Evolutionary conservation across 2,113 vertebrate species (phyloP).

Genomic region (Manacus vitellinus): DNA sequence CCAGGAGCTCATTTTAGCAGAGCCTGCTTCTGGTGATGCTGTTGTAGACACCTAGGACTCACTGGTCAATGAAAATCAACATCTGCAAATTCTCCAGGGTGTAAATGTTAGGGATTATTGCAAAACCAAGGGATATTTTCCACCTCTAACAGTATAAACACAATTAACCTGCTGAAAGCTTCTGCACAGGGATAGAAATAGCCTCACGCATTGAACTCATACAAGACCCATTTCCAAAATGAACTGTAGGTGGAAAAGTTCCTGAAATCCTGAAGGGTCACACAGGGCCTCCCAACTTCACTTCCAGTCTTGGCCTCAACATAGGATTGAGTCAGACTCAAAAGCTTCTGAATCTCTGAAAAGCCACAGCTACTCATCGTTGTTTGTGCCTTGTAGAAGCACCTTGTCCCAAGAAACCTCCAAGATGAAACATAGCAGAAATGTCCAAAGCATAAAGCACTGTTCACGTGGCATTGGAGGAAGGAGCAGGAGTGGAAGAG

Average conservation of each 20-base stretch:
- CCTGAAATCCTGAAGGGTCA: neutral
- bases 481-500: neutral
- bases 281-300: neutral
- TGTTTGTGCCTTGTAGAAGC: neutral
- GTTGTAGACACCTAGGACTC: neutral
- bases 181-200: neutral
- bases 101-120: neutral
- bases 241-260: neutral
- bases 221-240: neutral
- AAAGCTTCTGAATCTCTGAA: neutral
- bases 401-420: neutral
- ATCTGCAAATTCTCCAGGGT: neutral
- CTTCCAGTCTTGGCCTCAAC: neutral
- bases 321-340: neutral
- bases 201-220: neutral
- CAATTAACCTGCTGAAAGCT: neutral
- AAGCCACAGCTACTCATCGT: neutral
- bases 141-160: neutral
- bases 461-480: fast-evolving
- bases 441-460: neutral
- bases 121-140: neutral
- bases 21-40: neutral
- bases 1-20: neutral
- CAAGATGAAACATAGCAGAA: neutral
- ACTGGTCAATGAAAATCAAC: neutral